Base-by-base conservation (phyloP, 1,140 invertebrate genomes). In the Aphelinus atriplicis region DNA sequence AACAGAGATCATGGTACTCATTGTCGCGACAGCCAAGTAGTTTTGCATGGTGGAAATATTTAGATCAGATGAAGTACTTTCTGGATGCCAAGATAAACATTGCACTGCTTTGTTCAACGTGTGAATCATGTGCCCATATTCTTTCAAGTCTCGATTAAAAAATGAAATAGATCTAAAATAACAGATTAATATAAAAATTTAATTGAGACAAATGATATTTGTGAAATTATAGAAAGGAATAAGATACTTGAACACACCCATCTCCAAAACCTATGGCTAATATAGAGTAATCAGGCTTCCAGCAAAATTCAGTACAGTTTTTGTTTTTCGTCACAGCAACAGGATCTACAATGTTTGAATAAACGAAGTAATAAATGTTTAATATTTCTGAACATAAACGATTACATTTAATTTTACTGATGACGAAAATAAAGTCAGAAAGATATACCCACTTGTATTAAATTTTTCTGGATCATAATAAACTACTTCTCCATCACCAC, bases 31-130 rank as follows among this genome's bases (percentile, higher is more conserved):
- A 2, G 93, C 94, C 50, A 95, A 83, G 82, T 92, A 91, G 83
- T 92, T 88, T 61, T 85, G 84, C 79, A 89, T 90, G 0, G 87
- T 84, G 2, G 93, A 94, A 56, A 86, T 82, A 53, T 86, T 87
- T 7, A 84, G 85, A 66, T 90, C 89, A 26, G 88, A 85, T 1
- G 89, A 86, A 1, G 91, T 93, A 75, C 91, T 90, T 63, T 90
- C 83, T 0, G 94, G 94, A 86, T 95, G 94, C 93, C 93, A 95
- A 1, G 84, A 86, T 1, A 94, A 82, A 66, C 88, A 89, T 78
- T 92, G 90, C 10, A 95, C 89, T 63, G 90, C 81, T 86, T 93
- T 94, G 68, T 89, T 90, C 77, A 78, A 83, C 43, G 76, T 10
- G 58, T 71, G 63, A 5, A 83, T 81, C 47, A 79, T 58, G 71